These are phyloP conservation scores for Trematomus bernacchii DNA, from an alignment of 2,797 vertebrate genomes.

Conservation along the genomic window DNA sequence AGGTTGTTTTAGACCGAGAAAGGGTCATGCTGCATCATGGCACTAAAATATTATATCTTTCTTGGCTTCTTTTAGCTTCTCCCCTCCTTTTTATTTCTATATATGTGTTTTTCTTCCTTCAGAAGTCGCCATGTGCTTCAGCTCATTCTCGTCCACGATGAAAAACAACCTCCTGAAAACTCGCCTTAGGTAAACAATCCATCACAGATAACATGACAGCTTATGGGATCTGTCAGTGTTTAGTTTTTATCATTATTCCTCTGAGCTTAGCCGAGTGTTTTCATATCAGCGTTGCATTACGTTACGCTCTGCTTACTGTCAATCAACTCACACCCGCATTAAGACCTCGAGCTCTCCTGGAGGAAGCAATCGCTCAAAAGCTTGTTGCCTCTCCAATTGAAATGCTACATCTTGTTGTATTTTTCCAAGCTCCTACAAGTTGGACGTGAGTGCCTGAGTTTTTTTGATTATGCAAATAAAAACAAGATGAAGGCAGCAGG, in stretches of 20 bases:
- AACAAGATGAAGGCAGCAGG: not conserved
- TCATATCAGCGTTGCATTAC: conserved; percentile 38
- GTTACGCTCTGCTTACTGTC: conserved; percentile 50
- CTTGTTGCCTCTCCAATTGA: conserved; percentile 14
- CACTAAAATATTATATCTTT: conserved; percentile 28
- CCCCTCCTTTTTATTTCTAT: conserved; percentile 8
- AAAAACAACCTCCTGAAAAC: conserved; percentile 44
- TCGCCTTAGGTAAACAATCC: conserved; percentile 51
- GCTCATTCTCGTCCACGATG: conserved; percentile 28
- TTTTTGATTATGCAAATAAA: conserved; percentile 1
- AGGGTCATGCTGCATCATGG: conserved; percentile 24
- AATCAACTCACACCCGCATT: conserved; percentile 48
- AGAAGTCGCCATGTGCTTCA: conserved; percentile 16
- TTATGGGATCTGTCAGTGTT: conserved; percentile 39
- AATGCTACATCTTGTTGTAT: conserved; percentile 12
- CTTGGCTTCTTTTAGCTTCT: conserved; percentile 6
- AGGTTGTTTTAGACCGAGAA: conserved; percentile 9
- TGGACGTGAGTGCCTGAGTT: conserved; percentile 1
- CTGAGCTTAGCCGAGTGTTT: conserved; percentile 20
- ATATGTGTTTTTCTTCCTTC: conserved; percentile 19
- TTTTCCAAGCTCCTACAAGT: conserved; percentile 21
- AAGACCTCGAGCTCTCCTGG: conserved; percentile 38
- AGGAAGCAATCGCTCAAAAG: conserved; percentile 47
- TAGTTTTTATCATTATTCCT: conserved; percentile 35
- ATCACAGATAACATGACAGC: conserved; percentile 63